Evolutionary conservation across 2,113 vertebrate species (phyloP).

Genomic region (Solea senegalensis): DNA sequence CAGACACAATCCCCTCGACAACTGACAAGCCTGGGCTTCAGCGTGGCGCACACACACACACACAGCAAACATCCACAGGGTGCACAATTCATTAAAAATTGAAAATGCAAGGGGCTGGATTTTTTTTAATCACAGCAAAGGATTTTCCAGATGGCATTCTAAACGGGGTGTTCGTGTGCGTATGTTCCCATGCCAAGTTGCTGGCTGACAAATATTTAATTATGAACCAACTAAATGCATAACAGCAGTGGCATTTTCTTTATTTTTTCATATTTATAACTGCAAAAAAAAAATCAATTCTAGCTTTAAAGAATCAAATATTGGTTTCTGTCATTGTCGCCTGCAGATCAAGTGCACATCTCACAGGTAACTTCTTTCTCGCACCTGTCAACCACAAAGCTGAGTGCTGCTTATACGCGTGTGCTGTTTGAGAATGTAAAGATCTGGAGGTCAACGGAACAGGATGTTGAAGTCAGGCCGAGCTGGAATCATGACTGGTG

Average conservation of each 20-base stretch:
- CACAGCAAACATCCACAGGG: conserved; percentile 41
- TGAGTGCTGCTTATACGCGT: not conserved
- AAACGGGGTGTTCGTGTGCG: conserved; percentile 50
- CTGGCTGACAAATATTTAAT: conserved; percentile 51
- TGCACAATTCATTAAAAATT: conserved; percentile 57
- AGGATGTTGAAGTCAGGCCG: conserved; percentile 13
- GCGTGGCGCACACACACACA: conserved; percentile 19
- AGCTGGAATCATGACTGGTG: conserved; percentile 46
- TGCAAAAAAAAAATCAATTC: not conserved
- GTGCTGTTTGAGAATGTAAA: conserved; percentile 15
- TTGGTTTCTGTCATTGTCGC: not conserved
- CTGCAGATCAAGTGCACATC: not conserved
- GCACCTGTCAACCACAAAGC: conserved; percentile 3
- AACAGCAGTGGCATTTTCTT: conserved; percentile 22
- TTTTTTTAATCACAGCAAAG: conserved; percentile 41
- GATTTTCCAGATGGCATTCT: conserved; percentile 67
- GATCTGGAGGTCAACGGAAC: conserved; percentile 27
- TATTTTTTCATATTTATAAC: no score
- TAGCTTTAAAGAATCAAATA: conserved; percentile 16
- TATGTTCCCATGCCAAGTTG: conserved; percentile 50
- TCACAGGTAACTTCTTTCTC: not conserved
- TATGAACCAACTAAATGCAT: conserved; percentile 35
- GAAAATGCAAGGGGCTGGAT: conserved; percentile 40
- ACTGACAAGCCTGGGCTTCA: conserved; percentile 30
- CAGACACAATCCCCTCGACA: conserved; percentile 38